Evolutionary conservation across 2,888 invertebrate species (phyloP).

Genomic region (Drosophila merina): DNA sequence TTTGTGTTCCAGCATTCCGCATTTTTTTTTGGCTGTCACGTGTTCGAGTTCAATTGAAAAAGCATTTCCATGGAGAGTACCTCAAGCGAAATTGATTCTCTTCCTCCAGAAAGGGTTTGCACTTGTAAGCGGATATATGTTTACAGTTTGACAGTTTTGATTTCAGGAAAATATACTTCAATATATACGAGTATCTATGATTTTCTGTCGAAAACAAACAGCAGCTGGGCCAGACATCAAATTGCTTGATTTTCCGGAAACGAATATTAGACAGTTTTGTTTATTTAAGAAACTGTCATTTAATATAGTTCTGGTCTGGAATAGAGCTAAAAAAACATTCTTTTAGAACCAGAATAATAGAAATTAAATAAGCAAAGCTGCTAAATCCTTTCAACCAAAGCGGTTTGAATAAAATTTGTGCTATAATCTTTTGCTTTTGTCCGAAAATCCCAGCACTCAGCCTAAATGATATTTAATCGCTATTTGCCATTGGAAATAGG

Average conservation of each 20-base stretch:
- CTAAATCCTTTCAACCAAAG: not conserved
- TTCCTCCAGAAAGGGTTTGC: not conserved
- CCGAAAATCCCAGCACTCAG: slow-evolving; percentile 33
- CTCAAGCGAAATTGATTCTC: slow-evolving; percentile 41
- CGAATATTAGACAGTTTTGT: slow-evolving; percentile 3
- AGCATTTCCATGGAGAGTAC: slow-evolving; percentile 30
- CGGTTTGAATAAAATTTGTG: slow-evolving; percentile 6
- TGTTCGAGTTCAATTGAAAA: slow-evolving; percentile 44
- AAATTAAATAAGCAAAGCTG: not conserved
- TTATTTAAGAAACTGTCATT: not conserved
- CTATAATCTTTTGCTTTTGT: not conserved
- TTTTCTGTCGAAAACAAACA: slow-evolving; percentile 15
- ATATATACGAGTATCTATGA: not conserved
- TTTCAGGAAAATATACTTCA: slow-evolving; percentile 18
- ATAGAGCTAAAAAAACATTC: too few relatives aligned
- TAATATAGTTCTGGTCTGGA: not conserved
- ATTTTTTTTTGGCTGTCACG: slow-evolving; percentile 16
- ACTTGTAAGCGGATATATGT: slow-evolving; percentile 34
- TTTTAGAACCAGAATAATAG: not conserved
- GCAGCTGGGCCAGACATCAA: slow-evolving; percentile 30
- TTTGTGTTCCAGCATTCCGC: slow-evolving; percentile 8
- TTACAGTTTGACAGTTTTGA: slow-evolving; percentile 39
- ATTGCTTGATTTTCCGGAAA: not conserved
- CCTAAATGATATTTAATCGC: slow-evolving; percentile 43
- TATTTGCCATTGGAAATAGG: slow-evolving; percentile 8